Percentiles rank a stretch among this genome's conserved stretches.
Evolutionary conservation across 2,113 vertebrate genomes (phyloP).

Genomic region (Patagioenas fasciata): DNA sequence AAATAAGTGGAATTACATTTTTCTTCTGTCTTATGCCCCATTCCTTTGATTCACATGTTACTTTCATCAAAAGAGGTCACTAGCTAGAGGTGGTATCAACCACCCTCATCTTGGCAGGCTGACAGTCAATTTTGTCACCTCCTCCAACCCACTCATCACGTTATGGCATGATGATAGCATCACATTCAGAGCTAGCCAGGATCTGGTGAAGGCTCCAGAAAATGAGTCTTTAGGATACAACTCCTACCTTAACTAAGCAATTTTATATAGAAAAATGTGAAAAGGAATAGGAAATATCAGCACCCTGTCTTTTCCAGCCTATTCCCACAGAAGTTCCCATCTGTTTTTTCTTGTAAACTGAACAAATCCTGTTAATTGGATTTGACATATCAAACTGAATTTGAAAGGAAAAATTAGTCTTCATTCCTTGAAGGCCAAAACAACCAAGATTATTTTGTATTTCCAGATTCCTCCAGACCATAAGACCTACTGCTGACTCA

Average conservation of each 20-base stretch:
- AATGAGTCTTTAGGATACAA: not conserved
- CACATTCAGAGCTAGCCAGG: not conserved
- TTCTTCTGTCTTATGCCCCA: not conserved
- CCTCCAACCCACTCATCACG: not conserved
- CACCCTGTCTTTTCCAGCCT: not conserved
- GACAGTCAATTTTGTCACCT: conserved; percentile 13
- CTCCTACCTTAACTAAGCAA: not conserved
- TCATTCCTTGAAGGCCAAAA: not conserved
- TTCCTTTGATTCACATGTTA: not conserved
- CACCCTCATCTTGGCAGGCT: not conserved
- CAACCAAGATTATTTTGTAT: not conserved
- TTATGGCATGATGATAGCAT: not conserved
- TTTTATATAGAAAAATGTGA: not conserved
- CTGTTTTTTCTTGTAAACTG: not conserved
- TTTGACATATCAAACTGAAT: not conserved
- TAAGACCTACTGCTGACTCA: not conserved
- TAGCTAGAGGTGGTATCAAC: not conserved
- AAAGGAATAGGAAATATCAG: not conserved
- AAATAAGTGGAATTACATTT: not conserved
- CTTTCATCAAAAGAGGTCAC: not conserved
- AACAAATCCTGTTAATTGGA: not conserved
- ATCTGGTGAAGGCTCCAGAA: not conserved
- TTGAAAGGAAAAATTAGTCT: not conserved
- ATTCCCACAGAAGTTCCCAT: not conserved
- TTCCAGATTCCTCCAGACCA: not conserved